Base-by-base conservation (phyloP, 2,888 invertebrate genomes). In the Oligia latruncula region DNA sequence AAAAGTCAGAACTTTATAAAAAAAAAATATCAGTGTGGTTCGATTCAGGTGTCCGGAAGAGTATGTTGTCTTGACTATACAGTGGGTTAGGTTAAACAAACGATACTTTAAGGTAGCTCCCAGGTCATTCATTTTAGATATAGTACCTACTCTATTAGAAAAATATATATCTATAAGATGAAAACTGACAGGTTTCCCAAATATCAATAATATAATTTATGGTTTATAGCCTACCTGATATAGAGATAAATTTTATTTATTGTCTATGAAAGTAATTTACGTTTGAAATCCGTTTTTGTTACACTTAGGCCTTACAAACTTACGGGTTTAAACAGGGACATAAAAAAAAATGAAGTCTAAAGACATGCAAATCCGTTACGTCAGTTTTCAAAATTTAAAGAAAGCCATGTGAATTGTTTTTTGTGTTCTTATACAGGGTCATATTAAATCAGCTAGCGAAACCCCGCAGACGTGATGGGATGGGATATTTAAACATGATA, bases 61-160 rank as follows among this genome's bases (percentile, higher is more conserved):
- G 43, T 43, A 43, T 43, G 43, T 43, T 43, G 43, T 43, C 43
- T 43, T 43, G 43, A 43, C 4, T 43, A 43, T 43, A 43, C 43
- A 43, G 43, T 43, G 43, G 43, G 43, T 43, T 43, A 43, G 43
- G 43, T 43, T 6, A 43, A 43, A 43, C 43, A 4, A 43, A 43
- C 43, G 43, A 43, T 43, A 43, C 43, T 43, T 5, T 4, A 43
- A 43, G 43, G 43, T 6, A 35, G 43, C 6, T 43, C 4, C 43
- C 43, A 43, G 75, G 58, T 64, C 55, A 40, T 58, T 74, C 55
- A 15, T 29, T 62, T 60, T 29, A 55, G 23, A 70, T 65, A 83
- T 72, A 83, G 43, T 62, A 29, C 29, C 29, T 29, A 17, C 60
- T 81, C n/a, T 81, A 73, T 71, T 83, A 83, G 55, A 85, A 83